phyloP scores from a whole-genome alignment of 30 jellyfish, hydroid and myxozoan genomes.

The Cassiopea xamachana region DNA sequence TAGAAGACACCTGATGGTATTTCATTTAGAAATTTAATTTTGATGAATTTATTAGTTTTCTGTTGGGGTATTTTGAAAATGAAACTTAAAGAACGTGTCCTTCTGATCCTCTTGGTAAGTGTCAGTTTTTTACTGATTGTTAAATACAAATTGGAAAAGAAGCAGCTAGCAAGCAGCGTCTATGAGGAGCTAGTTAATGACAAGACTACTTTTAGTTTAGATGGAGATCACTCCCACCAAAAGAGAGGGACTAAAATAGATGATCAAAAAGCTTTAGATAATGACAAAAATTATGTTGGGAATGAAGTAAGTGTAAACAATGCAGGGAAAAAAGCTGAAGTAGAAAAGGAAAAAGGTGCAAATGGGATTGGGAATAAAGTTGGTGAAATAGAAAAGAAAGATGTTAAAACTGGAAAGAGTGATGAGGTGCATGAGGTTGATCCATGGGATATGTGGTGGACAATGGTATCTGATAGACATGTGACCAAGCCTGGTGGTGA shows the following conservation, averaged over 20 bases:
- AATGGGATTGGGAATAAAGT: background rate
- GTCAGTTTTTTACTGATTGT: constrained; percentile 35
- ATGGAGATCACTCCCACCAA: constrained; percentile 19
- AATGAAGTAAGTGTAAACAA: background rate
- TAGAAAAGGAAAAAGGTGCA: background rate
- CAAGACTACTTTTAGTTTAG: background rate
- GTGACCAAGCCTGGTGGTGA: constrained; percentile 62
- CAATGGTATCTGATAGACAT: constrained; percentile 80
- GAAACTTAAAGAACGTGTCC: constrained; percentile 83
- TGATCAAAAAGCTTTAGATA: background rate
- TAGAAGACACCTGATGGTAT: too few relatives aligned
- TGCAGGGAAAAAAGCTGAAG: background rate
- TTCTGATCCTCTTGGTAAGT: constrained; percentile 23
- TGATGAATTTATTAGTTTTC: background rate
- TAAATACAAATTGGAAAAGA: constrained; percentile 5
- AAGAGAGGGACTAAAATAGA: constrained; percentile 4
- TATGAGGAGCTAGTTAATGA: background rate
- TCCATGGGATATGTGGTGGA: constrained; percentile 96
- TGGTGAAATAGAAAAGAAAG: background rate
- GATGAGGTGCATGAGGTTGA: constrained; percentile 36
- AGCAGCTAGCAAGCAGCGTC: background rate
- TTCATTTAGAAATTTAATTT: too few relatives aligned
- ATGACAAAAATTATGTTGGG: background rate
- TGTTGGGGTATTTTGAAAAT: constrained; percentile 15
- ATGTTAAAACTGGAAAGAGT: background rate